Percentiles rank a stretch among this genome's conserved stretches.
These are phyloP conservation scores for Acanthosepion lycidas DNA, from an alignment of 2,888 invertebrate species.

Conservation along the genomic window DNA sequence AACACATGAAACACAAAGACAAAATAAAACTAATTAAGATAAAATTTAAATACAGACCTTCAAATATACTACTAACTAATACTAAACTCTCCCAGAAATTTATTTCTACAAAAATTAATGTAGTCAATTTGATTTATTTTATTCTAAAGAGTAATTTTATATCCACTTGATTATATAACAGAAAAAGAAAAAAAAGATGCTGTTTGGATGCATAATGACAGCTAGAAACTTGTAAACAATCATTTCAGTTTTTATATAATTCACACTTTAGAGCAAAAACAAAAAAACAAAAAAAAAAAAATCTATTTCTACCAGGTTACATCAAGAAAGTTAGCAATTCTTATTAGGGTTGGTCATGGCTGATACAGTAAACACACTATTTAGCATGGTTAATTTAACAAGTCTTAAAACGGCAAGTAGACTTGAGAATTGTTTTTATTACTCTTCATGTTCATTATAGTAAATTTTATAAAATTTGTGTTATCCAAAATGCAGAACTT, in stretches of 20 bases:
- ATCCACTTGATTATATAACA: background rate
- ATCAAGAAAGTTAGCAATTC: background rate
- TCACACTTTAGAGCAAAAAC: background rate
- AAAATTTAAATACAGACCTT: too few species aligned
- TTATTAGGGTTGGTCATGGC: background rate
- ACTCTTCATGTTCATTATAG: too few species aligned
- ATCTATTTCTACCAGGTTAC: too few species aligned
- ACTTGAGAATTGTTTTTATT: too few species aligned
- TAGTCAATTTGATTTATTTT: background rate
- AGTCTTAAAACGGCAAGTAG: too few species aligned
- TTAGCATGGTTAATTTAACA: too few species aligned
- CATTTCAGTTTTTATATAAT: background rate
- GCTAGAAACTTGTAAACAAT: background rate
- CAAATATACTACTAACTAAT: background rate
- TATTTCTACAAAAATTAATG: background rate
- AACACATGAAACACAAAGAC: too few species aligned
- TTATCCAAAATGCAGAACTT: background rate
- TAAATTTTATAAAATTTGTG: too few species aligned
- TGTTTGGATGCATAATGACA: background rate
- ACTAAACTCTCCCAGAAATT: background rate
- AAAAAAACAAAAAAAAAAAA: background rate
- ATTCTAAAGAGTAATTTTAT: background rate
- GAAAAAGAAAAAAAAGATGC: background rate
- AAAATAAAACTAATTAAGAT: too few species aligned
- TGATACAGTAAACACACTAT: background rate